phyloP scores from a whole-genome alignment of 2,888 invertebrate genomes.

The Drosophila yooni region DNA sequence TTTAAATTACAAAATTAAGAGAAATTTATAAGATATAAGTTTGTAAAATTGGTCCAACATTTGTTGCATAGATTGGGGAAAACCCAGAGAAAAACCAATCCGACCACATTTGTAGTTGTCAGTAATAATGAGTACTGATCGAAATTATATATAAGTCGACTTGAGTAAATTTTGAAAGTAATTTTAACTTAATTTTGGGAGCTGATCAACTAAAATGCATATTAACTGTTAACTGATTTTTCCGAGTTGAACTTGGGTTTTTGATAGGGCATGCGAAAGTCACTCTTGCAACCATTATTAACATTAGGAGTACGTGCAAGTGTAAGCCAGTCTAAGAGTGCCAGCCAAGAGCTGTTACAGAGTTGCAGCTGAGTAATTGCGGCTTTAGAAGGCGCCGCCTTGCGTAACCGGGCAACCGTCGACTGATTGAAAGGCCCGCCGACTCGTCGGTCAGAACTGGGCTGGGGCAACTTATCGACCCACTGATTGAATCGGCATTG shows the following conservation, averaged over 20 bases:
- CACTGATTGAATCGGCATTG: constrained; percentile 46
- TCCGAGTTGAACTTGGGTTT: too few species aligned
- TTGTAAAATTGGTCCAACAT: background rate
- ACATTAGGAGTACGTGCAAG: background rate
- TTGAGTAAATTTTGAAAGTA: background rate
- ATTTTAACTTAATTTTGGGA: background rate
- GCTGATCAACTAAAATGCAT: background rate
- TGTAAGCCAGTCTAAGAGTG: constrained; percentile 41
- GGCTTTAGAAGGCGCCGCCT: constrained; percentile 37
- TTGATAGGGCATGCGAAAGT: constrained; percentile 1
- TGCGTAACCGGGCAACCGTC: constrained; percentile 48
- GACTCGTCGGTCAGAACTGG: constrained; percentile 24
- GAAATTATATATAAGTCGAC: background rate
- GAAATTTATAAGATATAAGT: background rate
- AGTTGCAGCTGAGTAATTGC: constrained; percentile 16
- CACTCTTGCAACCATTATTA: constrained; percentile 3
- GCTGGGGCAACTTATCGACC: constrained; percentile 4
- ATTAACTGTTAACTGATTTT: too few species aligned
- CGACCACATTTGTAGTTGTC: too few species aligned
- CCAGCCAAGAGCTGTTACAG: constrained; percentile 4
- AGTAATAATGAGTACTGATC: too few species aligned
- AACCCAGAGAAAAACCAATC: background rate
- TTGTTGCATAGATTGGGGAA: background rate
- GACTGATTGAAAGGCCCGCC: constrained; percentile 16
- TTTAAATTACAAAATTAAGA: background rate